Evolutionary conservation across 2,888 invertebrate species (phyloP).

Genomic region (Erannis defoliaria): DNA sequence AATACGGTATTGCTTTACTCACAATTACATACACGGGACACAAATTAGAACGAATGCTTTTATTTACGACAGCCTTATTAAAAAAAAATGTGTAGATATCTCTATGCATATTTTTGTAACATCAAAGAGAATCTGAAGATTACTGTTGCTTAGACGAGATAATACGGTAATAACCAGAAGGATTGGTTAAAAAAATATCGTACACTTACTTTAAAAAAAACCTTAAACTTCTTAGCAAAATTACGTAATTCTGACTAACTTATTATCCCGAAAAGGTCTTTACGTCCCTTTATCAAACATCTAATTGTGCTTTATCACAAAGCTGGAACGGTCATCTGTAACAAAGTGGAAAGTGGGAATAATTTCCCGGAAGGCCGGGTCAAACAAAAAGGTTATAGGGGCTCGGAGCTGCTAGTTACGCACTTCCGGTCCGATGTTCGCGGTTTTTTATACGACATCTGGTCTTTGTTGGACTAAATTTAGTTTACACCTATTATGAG

Average conservation of each 20-base stretch:
- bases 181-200: neutral
- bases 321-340: constrained; percentile 39
- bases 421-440: constrained; percentile 38
- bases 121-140: too few relatives aligned
- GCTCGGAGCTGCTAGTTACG: constrained; percentile 43
- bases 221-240: neutral
- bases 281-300: constrained; percentile 29
- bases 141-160: neutral
- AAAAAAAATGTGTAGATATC: too few relatives aligned
- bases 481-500: too few relatives aligned
- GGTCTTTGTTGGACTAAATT: constrained; percentile 37
- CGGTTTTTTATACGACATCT: constrained; percentile 46
- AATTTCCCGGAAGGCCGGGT: constrained; percentile 42
- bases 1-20: too few relatives aligned
- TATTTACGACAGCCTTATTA: too few relatives aligned
- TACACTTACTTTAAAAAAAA: neutral
- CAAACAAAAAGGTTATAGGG: constrained; percentile 50
- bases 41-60: too few relatives aligned
- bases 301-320: constrained; percentile 38
- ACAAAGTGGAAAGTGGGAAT: constrained; percentile 44
- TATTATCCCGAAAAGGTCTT: constrained; percentile 16
- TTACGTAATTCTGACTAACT: constrained; percentile 3
- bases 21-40: too few relatives aligned
- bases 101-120: too few relatives aligned
- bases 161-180: neutral